Conservation (phyloP, 2,113 vertebrate genomes). For the Poeciliopsis retropinna region DNA sequence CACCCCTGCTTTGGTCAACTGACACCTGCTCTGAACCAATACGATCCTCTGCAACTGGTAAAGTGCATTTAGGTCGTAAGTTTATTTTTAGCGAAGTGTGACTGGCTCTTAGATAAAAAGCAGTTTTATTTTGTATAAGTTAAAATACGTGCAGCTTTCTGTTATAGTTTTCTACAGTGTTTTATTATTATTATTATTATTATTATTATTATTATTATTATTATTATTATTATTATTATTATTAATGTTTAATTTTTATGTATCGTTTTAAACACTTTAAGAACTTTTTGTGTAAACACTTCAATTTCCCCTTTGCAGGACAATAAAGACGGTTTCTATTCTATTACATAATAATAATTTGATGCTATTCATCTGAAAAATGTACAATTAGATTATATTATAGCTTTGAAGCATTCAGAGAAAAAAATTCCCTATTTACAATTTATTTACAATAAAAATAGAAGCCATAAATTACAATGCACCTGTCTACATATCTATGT, state of each 20-base stretch:
- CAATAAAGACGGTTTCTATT: too few species aligned
- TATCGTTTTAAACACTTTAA: too few species aligned
- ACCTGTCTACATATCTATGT: neutral
- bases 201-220: too few species aligned
- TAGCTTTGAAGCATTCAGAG: neutral
- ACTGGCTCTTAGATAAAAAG: too few species aligned
- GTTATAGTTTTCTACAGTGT: too few species aligned
- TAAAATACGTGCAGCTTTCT: neutral
- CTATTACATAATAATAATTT: neutral
- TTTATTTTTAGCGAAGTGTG: constrained; percentile 62
- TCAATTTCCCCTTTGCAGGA: too few species aligned
- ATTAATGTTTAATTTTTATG: too few species aligned
- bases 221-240: too few species aligned
- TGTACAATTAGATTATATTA: neutral
- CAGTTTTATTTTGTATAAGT: too few species aligned
- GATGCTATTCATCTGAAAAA: neutral
- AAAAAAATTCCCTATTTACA: neutral
- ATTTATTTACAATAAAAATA: neutral
- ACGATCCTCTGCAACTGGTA: neutral
- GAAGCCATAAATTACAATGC: neutral
- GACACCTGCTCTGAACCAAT: constrained; percentile 32
- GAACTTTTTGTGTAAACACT: too few species aligned
- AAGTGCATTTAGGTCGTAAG: constrained; percentile 39
- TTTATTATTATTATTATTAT: too few species aligned
- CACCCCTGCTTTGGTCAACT: neutral